Evolutionary conservation across 2,797 vertebrate species (phyloP).

Genomic region (Hybognathus amarus): DNA sequence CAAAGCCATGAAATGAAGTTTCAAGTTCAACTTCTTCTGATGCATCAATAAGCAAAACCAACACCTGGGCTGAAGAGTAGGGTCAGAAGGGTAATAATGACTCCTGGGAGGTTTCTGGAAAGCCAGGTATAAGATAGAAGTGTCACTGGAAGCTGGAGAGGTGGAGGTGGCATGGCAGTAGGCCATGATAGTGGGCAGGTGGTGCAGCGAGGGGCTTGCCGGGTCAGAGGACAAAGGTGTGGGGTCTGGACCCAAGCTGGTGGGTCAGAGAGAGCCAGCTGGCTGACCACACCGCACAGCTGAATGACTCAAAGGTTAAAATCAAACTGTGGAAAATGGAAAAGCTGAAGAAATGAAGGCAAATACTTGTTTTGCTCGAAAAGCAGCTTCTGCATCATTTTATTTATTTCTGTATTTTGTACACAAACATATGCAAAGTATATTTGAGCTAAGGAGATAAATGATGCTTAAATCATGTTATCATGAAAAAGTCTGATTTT

Average conservation of each 20-base stretch:
- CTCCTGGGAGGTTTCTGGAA: constrained; percentile 42
- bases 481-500: not conserved
- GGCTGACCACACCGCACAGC: constrained; percentile 31
- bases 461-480: not conserved
- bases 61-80: constrained; percentile 33
- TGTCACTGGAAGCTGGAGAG: constrained; percentile 2
- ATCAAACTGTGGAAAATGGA: constrained; percentile 31
- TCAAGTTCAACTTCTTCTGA: constrained; percentile 12
- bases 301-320: constrained; percentile 44
- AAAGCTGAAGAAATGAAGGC: not conserved
- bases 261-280: constrained; percentile 45
- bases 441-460: not conserved
- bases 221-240: constrained; percentile 47
- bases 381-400: not conserved
- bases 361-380: not conserved
- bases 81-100: constrained; percentile 44
- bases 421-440: no score
- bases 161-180: constrained; percentile 9
- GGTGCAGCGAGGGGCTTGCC: constrained; percentile 16
- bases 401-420: no score
- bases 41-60: constrained; percentile 5
- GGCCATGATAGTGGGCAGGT: constrained; percentile 28
- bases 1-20: not conserved
- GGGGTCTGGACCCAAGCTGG: constrained; percentile 43
- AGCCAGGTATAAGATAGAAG: constrained; percentile 13